Evolutionary conservation across 2,888 invertebrate genomes (phyloP).

Genomic region (Metacarcinus magister): DNA sequence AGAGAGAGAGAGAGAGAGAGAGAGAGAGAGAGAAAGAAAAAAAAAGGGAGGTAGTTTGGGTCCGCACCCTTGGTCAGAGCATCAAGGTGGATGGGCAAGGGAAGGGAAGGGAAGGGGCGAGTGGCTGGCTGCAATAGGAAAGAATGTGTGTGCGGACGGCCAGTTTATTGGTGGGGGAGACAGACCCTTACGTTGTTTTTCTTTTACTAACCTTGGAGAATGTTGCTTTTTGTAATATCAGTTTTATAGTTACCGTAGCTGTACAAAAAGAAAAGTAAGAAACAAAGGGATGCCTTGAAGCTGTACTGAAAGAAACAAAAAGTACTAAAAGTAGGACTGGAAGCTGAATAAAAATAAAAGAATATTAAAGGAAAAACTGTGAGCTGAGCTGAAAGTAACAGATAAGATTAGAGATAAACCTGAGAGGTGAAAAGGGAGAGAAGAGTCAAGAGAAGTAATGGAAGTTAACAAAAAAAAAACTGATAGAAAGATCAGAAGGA

Average conservation of each 20-base stretch:
- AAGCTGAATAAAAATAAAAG: no score
- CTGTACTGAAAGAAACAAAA: no score
- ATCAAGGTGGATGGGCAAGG: neutral
- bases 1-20: neutral
- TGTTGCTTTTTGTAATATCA: neutral
- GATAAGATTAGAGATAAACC: no score
- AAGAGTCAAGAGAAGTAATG: no score
- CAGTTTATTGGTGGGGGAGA: neutral
- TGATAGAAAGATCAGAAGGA: no score
- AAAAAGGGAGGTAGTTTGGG: neutral
- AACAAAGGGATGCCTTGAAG: neutral
- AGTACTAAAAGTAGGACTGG: no score
- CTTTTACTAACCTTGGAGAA: neutral
- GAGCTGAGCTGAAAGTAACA: no score
- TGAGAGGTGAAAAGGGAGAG: no score
- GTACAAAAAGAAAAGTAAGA: neutral
- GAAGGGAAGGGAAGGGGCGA: neutral
- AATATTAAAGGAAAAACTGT: no score
- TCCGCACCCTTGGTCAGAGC: neutral
- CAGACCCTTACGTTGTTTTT: neutral
- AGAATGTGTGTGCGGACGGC: neutral
- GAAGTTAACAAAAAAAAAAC: no score
- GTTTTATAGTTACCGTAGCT: neutral
- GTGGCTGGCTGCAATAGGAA: conserved; percentile 14
- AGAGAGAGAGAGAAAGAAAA: neutral